Evolutionary conservation across 1,140 invertebrate species (phyloP).

Genomic region (Heterodera carotae): DNA sequence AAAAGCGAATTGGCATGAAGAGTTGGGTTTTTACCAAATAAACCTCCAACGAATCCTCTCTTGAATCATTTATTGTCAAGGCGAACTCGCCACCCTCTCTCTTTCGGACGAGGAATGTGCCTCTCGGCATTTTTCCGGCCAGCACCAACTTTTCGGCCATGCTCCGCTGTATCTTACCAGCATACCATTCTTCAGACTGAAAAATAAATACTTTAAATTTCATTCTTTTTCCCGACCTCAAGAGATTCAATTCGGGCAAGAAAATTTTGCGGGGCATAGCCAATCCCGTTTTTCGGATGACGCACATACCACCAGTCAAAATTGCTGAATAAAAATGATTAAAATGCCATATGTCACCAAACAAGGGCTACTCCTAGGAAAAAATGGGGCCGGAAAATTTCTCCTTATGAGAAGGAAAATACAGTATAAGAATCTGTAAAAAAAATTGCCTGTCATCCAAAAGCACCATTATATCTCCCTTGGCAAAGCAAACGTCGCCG

Average conservation of each 20-base stretch:
- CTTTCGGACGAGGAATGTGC: constrained; percentile 90
- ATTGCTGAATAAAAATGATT: constrained; percentile 69
- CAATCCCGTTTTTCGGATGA: constrained; percentile 74
- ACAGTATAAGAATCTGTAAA: constrained; percentile 37
- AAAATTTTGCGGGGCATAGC: constrained; percentile 86
- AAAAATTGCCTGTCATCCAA: constrained; percentile 77
- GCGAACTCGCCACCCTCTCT: constrained; percentile 86
- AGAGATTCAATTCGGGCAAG: constrained; percentile 87
- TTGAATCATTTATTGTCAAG: constrained; percentile 92
- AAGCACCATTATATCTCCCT: constrained; percentile 64
- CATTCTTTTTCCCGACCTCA: constrained; percentile 71
- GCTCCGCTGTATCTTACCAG: constrained; percentile 90
- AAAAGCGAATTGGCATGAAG: no score
- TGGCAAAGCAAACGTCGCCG: constrained; percentile 66
- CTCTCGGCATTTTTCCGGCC: constrained; percentile 85
- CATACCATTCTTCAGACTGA: constrained; percentile 77
- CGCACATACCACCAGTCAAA: constrained; percentile 91
- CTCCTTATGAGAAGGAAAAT: constrained; percentile 24
- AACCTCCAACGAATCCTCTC: constrained; percentile 75
- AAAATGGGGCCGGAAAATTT: no score
- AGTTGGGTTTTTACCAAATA: no score
- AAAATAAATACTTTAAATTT: neutral
- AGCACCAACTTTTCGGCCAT: constrained; percentile 92
- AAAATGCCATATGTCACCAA: no score
- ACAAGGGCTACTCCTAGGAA: no score